Conservation (phyloP, 2,888 invertebrate species). For the Ditula angustiorana region DNA sequence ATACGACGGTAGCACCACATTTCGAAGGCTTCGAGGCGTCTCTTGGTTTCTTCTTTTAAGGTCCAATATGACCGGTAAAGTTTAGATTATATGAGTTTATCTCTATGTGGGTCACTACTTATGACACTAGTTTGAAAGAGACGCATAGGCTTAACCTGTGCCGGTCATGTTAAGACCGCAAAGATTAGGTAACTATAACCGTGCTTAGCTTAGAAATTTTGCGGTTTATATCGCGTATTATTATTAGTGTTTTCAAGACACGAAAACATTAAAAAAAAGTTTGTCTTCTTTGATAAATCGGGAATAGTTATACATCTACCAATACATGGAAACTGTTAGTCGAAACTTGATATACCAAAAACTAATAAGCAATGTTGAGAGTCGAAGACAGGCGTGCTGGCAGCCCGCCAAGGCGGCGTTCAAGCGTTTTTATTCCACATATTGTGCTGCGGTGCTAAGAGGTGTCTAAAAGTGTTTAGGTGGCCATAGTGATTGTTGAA, state of each 20-base stretch:
- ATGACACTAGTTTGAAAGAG: too few species aligned
- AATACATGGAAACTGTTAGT: constrained; percentile 33
- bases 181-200: too few species aligned
- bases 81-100: too few species aligned
- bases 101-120: too few species aligned
- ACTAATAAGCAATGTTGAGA: constrained; percentile 40
- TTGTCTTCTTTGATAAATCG: background rate
- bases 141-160: too few species aligned
- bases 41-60: too few species aligned
- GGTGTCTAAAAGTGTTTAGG: background rate
- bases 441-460: constrained; percentile 5
- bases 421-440: constrained; percentile 29
- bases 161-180: too few species aligned
- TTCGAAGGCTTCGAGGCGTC: too few species aligned
- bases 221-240: too few species aligned
- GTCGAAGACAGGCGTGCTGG: constrained; percentile 39
- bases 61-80: too few species aligned
- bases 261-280: background rate
- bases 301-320: background rate
- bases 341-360: constrained; percentile 37
- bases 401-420: constrained; percentile 28
- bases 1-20: too few species aligned
- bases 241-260: background rate
- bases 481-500: constrained; percentile 9
- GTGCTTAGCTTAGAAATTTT: too few species aligned